These are phyloP conservation scores for Chloroceryle inda DNA, from an alignment of 2,797 vertebrate genomes.

Conservation along the genomic window DNA sequence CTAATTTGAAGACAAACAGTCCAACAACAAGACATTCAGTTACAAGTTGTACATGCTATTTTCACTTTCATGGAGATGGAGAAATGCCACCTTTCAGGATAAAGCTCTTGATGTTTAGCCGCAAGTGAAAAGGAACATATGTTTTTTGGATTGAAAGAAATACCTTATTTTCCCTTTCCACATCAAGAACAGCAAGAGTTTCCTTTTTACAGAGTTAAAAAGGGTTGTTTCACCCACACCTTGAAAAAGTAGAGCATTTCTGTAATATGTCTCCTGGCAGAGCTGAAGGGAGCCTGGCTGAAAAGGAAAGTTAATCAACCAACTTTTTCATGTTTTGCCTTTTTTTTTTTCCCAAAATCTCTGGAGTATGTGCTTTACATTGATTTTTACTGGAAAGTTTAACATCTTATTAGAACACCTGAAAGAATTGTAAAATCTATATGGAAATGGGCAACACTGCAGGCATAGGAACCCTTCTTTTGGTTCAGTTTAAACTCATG, in stretches of 20 bases:
- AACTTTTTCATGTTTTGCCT: neutral
- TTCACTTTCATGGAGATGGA: neutral
- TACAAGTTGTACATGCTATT: neutral
- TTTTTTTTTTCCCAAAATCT: neutral
- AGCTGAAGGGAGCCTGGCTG: neutral
- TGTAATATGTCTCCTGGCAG: neutral
- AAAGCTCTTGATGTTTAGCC: neutral
- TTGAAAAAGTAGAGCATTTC: neutral
- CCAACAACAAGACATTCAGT: neutral
- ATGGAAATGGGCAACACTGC: neutral
- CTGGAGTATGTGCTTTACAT: neutral
- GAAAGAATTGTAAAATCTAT: neutral
- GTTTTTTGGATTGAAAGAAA: neutral
- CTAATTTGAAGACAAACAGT: neutral
- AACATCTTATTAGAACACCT: neutral
- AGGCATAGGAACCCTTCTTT: neutral
- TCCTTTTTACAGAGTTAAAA: neutral
- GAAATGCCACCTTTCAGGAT: neutral
- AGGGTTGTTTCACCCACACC: neutral
- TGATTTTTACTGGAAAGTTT: neutral
- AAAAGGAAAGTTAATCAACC: neutral
- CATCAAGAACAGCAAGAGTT: neutral
- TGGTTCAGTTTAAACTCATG: neutral
- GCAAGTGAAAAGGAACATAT: neutral
- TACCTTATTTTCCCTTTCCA: neutral